Conservation (phyloP, 2,797 vertebrate species). For the Pterois miles region DNA sequence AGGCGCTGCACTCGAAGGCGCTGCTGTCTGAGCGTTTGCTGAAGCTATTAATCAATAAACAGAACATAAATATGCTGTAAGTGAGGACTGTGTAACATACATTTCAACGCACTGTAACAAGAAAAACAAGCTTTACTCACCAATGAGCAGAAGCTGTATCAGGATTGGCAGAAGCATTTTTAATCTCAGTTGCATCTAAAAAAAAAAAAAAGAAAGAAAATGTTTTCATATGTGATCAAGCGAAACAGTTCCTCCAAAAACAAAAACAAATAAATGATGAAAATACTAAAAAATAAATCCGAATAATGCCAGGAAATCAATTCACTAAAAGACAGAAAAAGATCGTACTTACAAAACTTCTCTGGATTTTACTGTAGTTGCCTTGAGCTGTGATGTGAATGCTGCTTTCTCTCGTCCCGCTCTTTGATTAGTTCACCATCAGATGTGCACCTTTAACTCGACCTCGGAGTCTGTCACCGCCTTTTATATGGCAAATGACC, state of each 20-base stretch:
- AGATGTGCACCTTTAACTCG: not conserved
- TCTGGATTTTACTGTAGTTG: not conserved
- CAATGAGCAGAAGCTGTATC: constrained; percentile 44
- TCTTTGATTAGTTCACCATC: not conserved
- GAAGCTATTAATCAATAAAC: constrained; percentile 20
- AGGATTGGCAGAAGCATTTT: constrained; percentile 49
- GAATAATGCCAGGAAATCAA: not conserved
- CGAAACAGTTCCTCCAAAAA: not conserved
- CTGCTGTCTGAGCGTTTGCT: not conserved
- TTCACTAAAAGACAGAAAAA: not conserved
- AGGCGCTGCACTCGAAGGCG: no score
- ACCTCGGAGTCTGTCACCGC: not conserved
- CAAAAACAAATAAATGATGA: not conserved
- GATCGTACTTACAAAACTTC: constrained; percentile 30
- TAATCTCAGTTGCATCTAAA: constrained; percentile 15
- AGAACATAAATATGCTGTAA: not conserved
- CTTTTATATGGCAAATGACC: constrained; percentile 36
- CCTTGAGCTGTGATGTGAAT: not conserved
- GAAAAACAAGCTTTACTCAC: constrained; percentile 26
- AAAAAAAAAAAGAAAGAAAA: not conserved
- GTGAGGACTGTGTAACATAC: not conserved
- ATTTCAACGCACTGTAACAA: not conserved
- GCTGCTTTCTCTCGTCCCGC: not conserved
- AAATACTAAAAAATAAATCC: not conserved
- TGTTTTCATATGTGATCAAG: not conserved